phyloP scores from a whole-genome alignment of 2,888 invertebrate genomes.

The Tupiocoris notatus region DNA sequence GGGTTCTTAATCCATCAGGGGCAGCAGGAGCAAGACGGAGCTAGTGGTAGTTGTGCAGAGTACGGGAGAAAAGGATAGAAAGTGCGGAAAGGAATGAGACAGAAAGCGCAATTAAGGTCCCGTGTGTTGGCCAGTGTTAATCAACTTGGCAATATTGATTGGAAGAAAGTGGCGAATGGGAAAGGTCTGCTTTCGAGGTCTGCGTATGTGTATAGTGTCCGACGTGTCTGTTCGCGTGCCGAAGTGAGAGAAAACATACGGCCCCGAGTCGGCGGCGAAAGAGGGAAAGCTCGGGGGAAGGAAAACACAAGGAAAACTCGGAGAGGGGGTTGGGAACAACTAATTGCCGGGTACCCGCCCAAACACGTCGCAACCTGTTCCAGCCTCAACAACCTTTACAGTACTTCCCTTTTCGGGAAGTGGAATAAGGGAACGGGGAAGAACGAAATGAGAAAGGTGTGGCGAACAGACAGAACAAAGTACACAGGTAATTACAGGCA shows the following conservation, averaged over 20 bases:
- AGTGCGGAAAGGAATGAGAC: slow-evolving; percentile 37
- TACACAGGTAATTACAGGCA: slow-evolving; percentile 42
- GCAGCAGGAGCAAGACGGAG: neutral
- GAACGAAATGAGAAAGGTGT: neutral
- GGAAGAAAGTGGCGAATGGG: slow-evolving; percentile 24
- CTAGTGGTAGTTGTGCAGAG: neutral
- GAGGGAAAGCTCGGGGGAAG: slow-evolving; percentile 17
- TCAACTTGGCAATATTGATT: slow-evolving; percentile 44
- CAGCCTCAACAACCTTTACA: neutral
- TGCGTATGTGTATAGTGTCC: slow-evolving; percentile 1
- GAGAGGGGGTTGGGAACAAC: slow-evolving; percentile 4
- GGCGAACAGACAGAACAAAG: slow-evolving; percentile 34
- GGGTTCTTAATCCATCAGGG: slow-evolving; percentile 42
- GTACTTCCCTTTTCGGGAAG: neutral
- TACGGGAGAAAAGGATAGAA: neutral
- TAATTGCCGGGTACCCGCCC: slow-evolving; percentile 39
- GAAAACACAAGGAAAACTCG: neutral
- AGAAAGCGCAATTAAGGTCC: slow-evolving; percentile 43
- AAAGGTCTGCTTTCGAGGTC: neutral
- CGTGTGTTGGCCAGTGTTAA: slow-evolving; percentile 43
- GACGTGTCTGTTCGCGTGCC: neutral
- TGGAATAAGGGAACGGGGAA: neutral
- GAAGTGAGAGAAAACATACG: slow-evolving; percentile 2
- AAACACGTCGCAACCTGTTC: slow-evolving; percentile 34
- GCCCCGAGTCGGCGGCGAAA: neutral